These are phyloP conservation scores for Mionectes macconnelli DNA, from an alignment of 2,113 vertebrate genomes.

Conservation along the genomic window DNA sequence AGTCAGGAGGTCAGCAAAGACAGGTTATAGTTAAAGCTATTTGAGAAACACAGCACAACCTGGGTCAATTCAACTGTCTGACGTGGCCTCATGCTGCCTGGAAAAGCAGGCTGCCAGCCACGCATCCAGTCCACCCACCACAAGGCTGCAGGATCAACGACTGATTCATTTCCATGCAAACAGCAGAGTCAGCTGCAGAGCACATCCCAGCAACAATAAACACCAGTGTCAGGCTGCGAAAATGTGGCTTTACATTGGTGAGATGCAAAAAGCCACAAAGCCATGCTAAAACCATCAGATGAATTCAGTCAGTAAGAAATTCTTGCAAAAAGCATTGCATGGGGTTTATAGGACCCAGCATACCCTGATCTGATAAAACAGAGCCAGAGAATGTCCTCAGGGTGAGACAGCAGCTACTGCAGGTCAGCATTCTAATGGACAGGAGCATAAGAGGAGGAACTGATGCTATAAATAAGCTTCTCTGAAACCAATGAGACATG, in stretches of 20 bases:
- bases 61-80: background rate
- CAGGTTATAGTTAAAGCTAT: background rate
- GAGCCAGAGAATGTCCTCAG: background rate
- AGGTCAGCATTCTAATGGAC: conserved; percentile 10
- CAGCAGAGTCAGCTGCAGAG: background rate
- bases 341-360: background rate
- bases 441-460: background rate
- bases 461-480: conserved; percentile 26
- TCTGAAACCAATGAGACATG: background rate
- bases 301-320: background rate
- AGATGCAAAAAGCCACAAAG: background rate
- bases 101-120: background rate
- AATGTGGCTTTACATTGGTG: background rate
- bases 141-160: background rate
- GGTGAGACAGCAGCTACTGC: background rate
- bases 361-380: background rate
- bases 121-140: background rate
- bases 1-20: background rate
- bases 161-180: background rate
- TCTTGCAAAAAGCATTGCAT: background rate
- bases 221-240: background rate
- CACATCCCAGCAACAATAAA: background rate
- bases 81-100: background rate
- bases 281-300: background rate
- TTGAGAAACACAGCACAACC: background rate